phyloP scores from a whole-genome alignment of 2,888 invertebrate genomes.

The Alviniconcha strummeri region DNA sequence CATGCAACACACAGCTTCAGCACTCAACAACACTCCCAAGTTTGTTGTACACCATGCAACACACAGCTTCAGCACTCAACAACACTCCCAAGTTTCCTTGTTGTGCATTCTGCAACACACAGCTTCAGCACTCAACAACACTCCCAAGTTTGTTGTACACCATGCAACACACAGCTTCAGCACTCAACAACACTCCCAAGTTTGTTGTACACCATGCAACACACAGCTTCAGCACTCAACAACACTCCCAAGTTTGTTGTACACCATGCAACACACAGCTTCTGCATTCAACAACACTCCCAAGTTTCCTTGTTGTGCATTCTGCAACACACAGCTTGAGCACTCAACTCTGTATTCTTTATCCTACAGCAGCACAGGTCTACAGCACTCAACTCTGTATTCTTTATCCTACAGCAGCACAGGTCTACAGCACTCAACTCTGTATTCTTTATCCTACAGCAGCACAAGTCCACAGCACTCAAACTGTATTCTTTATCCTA shows the following conservation, averaged over 20 bases:
- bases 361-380: no score
- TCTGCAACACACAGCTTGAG: no score
- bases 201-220: slow-evolving; percentile 83
- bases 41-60: slow-evolving; percentile 83
- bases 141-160: no score
- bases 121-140: neutral
- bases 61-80: neutral
- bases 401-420: no score
- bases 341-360: no score
- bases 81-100: neutral
- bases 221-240: neutral
- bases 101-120: slow-evolving; percentile 79
- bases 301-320: no score
- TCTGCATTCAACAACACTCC: neutral
- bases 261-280: slow-evolving; percentile 80
- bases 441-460: no score
- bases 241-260: neutral
- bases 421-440: no score
- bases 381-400: no score
- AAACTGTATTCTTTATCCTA: no score
- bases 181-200: neutral
- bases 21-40: neutral
- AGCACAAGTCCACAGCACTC: no score
- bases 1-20: slow-evolving; percentile 75
- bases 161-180: slow-evolving; percentile 75